A percentile compares a stretch with the other conserved stretches of the same genome.
Evolutionary conservation across 2,113 vertebrate species (phyloP).

Genomic region (Vulpes ferrilata): DNA sequence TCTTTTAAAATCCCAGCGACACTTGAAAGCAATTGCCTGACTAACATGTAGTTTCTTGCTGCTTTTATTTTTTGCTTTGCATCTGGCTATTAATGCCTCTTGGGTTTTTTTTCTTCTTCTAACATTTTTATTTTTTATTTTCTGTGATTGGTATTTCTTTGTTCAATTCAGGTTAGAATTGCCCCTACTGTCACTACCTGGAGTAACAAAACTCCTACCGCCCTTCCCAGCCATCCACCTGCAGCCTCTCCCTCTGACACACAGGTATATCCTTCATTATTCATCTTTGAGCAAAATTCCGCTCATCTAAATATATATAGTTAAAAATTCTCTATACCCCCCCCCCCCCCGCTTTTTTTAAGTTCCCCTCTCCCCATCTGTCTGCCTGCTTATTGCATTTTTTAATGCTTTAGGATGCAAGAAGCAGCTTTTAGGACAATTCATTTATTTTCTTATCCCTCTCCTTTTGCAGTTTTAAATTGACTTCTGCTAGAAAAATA

Average conservation of each 20-base stretch:
- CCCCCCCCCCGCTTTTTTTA: neutral
- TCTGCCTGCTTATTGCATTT: conserved; percentile 68
- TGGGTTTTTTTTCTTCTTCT: conserved; percentile 69
- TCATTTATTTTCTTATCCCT: conserved; percentile 52
- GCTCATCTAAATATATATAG: conserved; percentile 73
- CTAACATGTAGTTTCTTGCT: neutral
- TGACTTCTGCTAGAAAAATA: conserved; percentile 65
- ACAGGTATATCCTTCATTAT: conserved; percentile 94
- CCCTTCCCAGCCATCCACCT: conserved; percentile 96
- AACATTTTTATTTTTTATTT: conserved; percentile 86
- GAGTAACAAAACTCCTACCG: conserved; percentile 99
- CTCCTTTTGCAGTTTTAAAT: conserved; percentile 50
- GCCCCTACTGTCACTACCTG: conserved; percentile 99
- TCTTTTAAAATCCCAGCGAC: conserved; percentile 33
- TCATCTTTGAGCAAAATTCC: conserved; percentile 83
- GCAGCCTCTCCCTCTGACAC: conserved; percentile 94
- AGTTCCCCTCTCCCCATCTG: neutral
- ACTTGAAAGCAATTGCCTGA: conserved; percentile 67
- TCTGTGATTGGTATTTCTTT: conserved; percentile 94
- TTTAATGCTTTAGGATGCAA: conserved; percentile 66
- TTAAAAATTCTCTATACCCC: neutral
- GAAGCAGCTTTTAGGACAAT: neutral
- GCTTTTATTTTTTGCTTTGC: conserved; percentile 71
- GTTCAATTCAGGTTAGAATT: conserved; percentile 98
- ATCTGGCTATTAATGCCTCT: conserved; percentile 79